Evolutionary conservation across 2,797 vertebrate genomes (phyloP), one percentile per base, ranked within the genome.

Genomic region (Psittacula derbiana): DNA sequence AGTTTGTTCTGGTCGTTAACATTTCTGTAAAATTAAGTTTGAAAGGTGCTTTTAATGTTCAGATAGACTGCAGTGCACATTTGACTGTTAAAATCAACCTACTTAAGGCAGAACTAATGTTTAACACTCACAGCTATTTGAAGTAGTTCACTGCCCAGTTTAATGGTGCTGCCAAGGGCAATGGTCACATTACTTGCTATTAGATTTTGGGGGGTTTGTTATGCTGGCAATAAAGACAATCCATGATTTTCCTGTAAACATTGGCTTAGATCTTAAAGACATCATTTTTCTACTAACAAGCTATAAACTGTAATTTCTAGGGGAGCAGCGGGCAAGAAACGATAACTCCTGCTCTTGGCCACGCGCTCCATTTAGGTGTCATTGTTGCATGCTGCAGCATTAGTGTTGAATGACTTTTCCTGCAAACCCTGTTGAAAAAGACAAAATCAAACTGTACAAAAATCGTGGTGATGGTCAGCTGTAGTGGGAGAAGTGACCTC

Each of bases 1-100:
- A 96, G 96, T 98, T 98, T 97, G 96, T 98, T 98, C 97, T 98
- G 97, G 96, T 98, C 93, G 86, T 98, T 98, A 98, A 98, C 97
- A 97, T 98, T 98, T 98, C 97, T 98, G 95, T 97, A 98, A 97
- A 97, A 98, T 98, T 97, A 97, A 97, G 97, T 97, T 95, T 96
- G 96, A 98, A 97, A 97, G 96, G 97, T 97, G 96, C 96, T 98
- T 98, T 98, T 98, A 98, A 98, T 98, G 97, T 97, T 97, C 95
- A 92, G 97, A 87, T 86, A 95, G 95, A 92, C 95, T 96, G 96
- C 90, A 92, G 95, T 84, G 97, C 95, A 98, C 96, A 97, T 96
- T 97, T 97, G 95, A 76, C 94, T 96, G 89, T 97, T 98, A 92
- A 97, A 97, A 89, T 46, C 91, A 96, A 90, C 96, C 97, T 96